Conservation (phyloP, 2,113 vertebrate genomes). For the Notarius lentiginosus region DNA sequence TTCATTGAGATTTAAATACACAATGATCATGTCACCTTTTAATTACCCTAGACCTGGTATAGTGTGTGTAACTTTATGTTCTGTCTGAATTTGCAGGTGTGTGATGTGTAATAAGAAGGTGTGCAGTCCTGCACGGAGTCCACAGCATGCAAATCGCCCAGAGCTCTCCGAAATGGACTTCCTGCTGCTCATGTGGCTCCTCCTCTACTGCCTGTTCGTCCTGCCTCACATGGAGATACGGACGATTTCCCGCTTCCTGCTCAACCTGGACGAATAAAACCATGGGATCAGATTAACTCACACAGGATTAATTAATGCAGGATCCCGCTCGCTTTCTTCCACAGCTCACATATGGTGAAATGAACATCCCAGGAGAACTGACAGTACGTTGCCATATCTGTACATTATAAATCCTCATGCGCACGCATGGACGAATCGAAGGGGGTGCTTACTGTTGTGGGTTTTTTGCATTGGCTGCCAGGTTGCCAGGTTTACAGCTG, state of each 20-base stretch:
- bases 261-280: conserved; percentile 63
- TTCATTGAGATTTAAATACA: background rate
- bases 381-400: conserved; percentile 35
- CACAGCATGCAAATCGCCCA: conserved; percentile 9
- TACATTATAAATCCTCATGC: conserved; percentile 49
- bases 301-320: background rate
- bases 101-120: conserved; percentile 43
- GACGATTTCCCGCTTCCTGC: conserved; percentile 64
- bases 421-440: conserved; percentile 37
- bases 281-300: background rate
- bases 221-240: conserved; percentile 82
- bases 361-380: background rate
- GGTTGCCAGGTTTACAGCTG: conserved; percentile 25
- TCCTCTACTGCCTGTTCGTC: conserved; percentile 87
- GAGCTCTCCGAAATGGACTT: conserved; percentile 73
- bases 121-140: conserved; percentile 1
- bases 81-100: conserved; percentile 1
- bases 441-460: conserved; percentile 49
- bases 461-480: background rate
- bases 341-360: background rate
- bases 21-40: background rate
- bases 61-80: conserved; percentile 1
- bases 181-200: conserved; percentile 85
- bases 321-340: background rate
- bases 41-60: background rate